Percentiles rank a stretch among this genome's conserved stretches.
Conservation (phyloP, 2,797 vertebrate species). For the Anableps anableps region DNA sequence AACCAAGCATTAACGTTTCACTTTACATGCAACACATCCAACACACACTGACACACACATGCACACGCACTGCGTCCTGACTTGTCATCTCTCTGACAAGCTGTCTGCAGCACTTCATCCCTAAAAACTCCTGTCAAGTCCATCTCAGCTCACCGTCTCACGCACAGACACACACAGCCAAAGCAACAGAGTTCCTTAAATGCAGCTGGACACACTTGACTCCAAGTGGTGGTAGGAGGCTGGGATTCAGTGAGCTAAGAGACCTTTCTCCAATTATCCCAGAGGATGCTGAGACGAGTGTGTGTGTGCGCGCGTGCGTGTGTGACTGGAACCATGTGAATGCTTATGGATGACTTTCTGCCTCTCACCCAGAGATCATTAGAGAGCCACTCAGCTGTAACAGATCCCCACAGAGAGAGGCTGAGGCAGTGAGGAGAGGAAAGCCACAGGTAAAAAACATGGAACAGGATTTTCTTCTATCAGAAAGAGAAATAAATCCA, state of each 20-base stretch:
- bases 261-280: constrained; percentile 69
- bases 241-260: constrained; percentile 50
- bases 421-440: constrained; percentile 27
- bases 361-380: constrained; percentile 72
- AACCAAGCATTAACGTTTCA: constrained; percentile 60
- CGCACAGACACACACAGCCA: constrained; percentile 18
- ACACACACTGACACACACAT: constrained; percentile 6
- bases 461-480: constrained; percentile 29
- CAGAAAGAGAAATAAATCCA: constrained; percentile 30
- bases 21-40: constrained; percentile 48
- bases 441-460: constrained; percentile 37
- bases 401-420: constrained; percentile 52
- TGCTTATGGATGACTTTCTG: constrained; percentile 64
- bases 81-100: constrained; percentile 62
- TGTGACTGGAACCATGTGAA: constrained; percentile 46
- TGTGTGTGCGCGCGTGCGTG: constrained; percentile 3
- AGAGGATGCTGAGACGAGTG: constrained; percentile 41
- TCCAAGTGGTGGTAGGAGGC: constrained; percentile 46
- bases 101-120: constrained; percentile 64
- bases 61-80: constrained; percentile 28
- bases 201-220: constrained; percentile 38
- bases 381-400: constrained; percentile 65
- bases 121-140: constrained; percentile 64
- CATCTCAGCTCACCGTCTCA: constrained; percentile 16
- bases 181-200: constrained; percentile 33